phyloP scores from a whole-genome alignment of 2,888 invertebrate species.

The Mimas tiliae region DNA sequence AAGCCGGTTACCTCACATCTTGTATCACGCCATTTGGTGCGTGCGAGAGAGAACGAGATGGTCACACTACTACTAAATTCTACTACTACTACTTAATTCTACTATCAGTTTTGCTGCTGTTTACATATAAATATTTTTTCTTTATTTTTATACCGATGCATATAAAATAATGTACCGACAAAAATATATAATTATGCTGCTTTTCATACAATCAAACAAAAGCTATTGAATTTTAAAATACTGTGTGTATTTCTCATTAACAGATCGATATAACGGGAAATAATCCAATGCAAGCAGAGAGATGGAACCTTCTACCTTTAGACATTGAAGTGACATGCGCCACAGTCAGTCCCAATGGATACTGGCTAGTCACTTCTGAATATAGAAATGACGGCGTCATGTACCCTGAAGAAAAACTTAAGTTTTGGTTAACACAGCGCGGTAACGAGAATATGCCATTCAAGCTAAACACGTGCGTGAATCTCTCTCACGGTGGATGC shows the following conservation, averaged over 20 bases:
- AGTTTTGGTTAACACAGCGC: slow-evolving; percentile 66
- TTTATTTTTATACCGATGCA: no score
- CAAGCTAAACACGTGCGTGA: slow-evolving; percentile 71
- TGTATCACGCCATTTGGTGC: no score
- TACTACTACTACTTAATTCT: no score
- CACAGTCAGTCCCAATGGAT: slow-evolving; percentile 66
- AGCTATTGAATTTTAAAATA: no score
- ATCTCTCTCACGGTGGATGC: slow-evolving; percentile 75
- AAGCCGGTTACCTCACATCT: no score
- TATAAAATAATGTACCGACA: no score
- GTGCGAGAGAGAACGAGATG: no score
- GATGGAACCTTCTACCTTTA: slow-evolving; percentile 70
- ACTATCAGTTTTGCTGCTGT: no score
- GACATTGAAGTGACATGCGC: slow-evolving; percentile 77
- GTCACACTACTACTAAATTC: no score
- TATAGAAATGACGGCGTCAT: slow-evolving; percentile 73
- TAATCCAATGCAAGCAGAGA: slow-evolving; percentile 70
- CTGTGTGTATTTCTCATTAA: not conserved
- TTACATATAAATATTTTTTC: no score
- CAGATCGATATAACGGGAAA: slow-evolving; percentile 78
- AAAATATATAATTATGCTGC: no score
- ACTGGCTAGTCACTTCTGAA: slow-evolving; percentile 76
- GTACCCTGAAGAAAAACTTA: slow-evolving; percentile 75
- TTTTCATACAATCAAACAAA: no score
- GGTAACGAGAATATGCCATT: slow-evolving; percentile 56